Evolutionary conservation across 2,888 invertebrate genomes (phyloP).

Genomic region (Ferdinandea cuprea): DNA sequence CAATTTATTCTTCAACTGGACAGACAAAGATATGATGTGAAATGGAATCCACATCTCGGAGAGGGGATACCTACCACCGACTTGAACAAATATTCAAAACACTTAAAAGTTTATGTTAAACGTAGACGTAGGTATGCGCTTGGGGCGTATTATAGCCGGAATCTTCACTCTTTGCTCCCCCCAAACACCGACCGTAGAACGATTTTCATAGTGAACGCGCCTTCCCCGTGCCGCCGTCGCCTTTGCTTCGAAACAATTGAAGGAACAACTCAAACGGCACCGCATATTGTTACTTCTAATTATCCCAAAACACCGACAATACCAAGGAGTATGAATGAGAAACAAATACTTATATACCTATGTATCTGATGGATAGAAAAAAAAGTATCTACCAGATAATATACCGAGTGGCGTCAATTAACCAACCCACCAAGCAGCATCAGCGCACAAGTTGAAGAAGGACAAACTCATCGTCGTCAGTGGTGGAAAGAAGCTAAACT

Average conservation of each 20-base stretch:
- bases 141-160: conserved; percentile 30
- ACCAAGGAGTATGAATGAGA: conserved; percentile 2
- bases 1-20: conserved; percentile 63
- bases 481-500: not conserved
- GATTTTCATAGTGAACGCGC: conserved; percentile 11
- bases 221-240: conserved; percentile 7
- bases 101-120: conserved; percentile 52
- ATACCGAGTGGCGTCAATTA: conserved; percentile 30
- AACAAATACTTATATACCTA: conserved; percentile 33
- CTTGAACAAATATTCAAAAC: conserved; percentile 54
- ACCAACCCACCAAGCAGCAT: conserved; percentile 32
- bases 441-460: conserved; percentile 10
- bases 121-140: conserved; percentile 5
- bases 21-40: conserved; percentile 38
- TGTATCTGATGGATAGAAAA: no score
- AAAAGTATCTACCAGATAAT: conserved; percentile 34
- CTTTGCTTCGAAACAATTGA: conserved; percentile 47
- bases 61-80: not conserved
- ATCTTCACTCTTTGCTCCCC: not conserved
- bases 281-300: conserved; percentile 70
- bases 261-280: conserved; percentile 57
- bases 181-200: not conserved
- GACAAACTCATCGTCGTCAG: conserved; percentile 9
- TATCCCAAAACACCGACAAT: conserved; percentile 60
- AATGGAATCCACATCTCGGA: conserved; percentile 34